Percentiles rank a stretch among this genome's conserved stretches.
Evolutionary conservation across 2,888 invertebrate genomes (phyloP).

Genomic region (Volucella bombylans): DNA sequence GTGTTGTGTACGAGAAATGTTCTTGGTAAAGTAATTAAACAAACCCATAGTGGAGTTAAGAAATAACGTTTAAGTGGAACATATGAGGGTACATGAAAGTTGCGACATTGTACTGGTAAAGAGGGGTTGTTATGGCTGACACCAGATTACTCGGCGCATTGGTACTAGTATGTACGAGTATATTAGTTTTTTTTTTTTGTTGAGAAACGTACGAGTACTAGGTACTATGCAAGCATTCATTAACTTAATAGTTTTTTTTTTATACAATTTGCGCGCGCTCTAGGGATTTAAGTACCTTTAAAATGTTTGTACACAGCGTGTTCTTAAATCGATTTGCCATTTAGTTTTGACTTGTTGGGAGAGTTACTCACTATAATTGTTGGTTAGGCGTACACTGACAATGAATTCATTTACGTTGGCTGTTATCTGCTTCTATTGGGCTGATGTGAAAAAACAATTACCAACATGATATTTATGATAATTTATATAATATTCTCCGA

Average conservation of each 20-base stretch:
- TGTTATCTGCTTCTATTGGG: no score
- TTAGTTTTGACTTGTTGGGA: slow-evolving; percentile 20
- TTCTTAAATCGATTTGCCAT: slow-evolving; percentile 65
- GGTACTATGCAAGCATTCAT: slow-evolving; percentile 12
- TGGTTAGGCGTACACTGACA: neutral
- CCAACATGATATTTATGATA: no score
- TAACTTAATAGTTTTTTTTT: slow-evolving; percentile 61
- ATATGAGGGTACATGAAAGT: slow-evolving; percentile 25
- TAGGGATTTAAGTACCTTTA: no score
- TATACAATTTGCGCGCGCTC: no score
- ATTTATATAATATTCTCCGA: no score
- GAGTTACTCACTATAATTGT: slow-evolving; percentile 22
- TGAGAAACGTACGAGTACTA: neutral
- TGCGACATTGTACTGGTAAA: slow-evolving; percentile 10
- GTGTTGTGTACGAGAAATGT: slow-evolving; percentile 18
- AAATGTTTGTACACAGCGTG: no score
- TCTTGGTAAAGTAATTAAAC: slow-evolving; percentile 15
- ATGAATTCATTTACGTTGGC: neutral
- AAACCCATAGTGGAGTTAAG: neutral
- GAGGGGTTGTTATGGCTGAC: neutral
- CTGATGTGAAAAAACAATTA: no score
- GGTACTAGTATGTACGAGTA: neutral
- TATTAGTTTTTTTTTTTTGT: slow-evolving; percentile 7
- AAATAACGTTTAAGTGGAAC: slow-evolving; percentile 5
- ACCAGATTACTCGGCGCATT: no score